Base-by-base conservation (phyloP, 2,888 invertebrate genomes). In the Erpobdella octoculata region DNA sequence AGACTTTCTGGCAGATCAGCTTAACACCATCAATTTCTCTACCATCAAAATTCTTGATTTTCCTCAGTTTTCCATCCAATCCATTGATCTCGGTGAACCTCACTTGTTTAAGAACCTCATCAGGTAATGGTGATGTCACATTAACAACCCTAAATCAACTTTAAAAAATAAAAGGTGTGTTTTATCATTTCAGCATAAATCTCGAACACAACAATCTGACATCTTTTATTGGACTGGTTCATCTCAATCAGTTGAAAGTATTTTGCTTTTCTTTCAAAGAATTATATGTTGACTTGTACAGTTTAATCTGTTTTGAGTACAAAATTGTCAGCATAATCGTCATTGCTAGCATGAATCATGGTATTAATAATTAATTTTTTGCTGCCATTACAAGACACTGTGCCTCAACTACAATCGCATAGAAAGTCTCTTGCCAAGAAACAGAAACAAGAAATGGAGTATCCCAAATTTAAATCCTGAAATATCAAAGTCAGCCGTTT, bases 341-440 rank as follows among this genome's bases (percentile, higher is more conserved):
- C 46, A 46, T 46, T 46, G 2, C 18, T 46, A n/a, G 2, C 46
- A 46, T 46, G 18, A 46, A 46, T n/a, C 18, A 46, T 46, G 5
- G 41, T 41, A 41, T 18, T 41, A 41, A 12, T 41, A 41, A 41
- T 41, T 41, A 41, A 9, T 41, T 59, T 8, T 65, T n/a, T 35
- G 33, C 28, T 18, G 25, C n/a, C 36, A 68, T 12, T 68, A 61
- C 21, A 58, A 82, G 81, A 81, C 83, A 36, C 76, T 83, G 62
- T 83, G 83, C 76, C 76, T 83, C 66, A 83, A 83, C 73, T 79
- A 83, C 76, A 83, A 83, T 76, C 81, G 80, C 73, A 79, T 83
- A 28, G 83, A 83, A 75, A 79, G 80, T 74, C 78, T 83, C 38
- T 76, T 82, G 72, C 79, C 81, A 6, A 78, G 78, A 71, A 72